Evolutionary conservation across 2,113 vertebrate genomes (phyloP), one percentile per base, ranked within the genome.

Genomic region (Castor canadensis): DNA sequence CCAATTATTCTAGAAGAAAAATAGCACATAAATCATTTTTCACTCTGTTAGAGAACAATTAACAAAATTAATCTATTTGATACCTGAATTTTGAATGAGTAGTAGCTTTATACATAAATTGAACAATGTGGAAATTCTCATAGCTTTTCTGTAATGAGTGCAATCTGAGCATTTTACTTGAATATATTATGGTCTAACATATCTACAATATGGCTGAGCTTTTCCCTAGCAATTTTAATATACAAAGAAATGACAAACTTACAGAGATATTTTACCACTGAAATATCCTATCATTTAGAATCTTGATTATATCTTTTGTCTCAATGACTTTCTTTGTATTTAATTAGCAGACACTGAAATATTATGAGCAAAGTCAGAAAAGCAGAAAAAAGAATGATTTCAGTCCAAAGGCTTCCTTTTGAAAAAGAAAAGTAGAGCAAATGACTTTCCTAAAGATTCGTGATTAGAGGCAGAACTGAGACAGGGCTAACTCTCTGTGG

Each of bases 271-370:
- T 38, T 64, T 28, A 75, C 17, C 9, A 5, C 0, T 32, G 47
- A 17, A 5, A 35, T 90, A 54, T 9, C 4, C 62, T 71, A 30
- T 58, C 20, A 58, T 6, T 26, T 1, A 30, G 15, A 88, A 52
- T 5, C 5, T 35, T 76, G 17, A 1, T 32, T 60, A 49, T 5
- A 54, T 3, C 1, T 15, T 10, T 11, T 7, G 6, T 71, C 1
- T 4, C 43, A 67, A 26, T 73, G 13, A 4, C 1, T 79, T 73
- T 49, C 1, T 9, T 7, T 75, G 2, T 26, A 20, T 43, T 45
- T 67, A 76, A 40, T 38, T n/a, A 76, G 52, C 30, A 40, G 16
- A 64, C 10, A 35, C 4, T 0, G 9, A 89, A 52, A 43, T 7
- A 47, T 52, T 32, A n/a, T n/a, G n/a, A n/a, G n/a, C n/a, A n/a